Base-by-base conservation (phyloP, 2,113 vertebrate genomes). In the Oreochromis tanganicae region DNA sequence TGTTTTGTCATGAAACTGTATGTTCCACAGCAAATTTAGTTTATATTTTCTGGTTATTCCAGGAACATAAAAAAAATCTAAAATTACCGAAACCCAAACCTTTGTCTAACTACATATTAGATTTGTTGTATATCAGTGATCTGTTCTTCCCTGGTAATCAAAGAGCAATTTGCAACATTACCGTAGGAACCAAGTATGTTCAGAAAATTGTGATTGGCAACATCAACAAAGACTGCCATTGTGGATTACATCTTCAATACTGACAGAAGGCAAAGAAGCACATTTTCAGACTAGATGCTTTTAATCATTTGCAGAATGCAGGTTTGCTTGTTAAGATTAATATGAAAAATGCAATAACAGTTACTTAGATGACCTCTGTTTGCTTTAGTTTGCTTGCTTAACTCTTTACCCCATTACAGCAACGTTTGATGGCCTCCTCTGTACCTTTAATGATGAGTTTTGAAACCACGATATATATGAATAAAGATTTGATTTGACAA, bases 131-230 rank as follows among this genome's bases (percentile, higher is more conserved):
- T 78, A 54, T 78, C 80, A 54, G 73, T 1, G 6, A 59, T 80
- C 88, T 87, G 57, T 80, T 89, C 52, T 50, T 89, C 80, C 81
- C 82, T 32, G 16, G 27, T 85, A 88, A 92, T 87, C 89, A 90
- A 84, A 90, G 86, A 88, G 79, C 82, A 46, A 91, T 90, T 83
- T 89, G 54, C 61, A 86, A 78, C 55, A 87, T 86, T 46, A 66
- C 54, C 84, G 93, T 90, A 87, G n/a, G 11, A 4, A 57, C 80
- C 87, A 92, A 91, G 91, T 91, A 86, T 59, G 43, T 88, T 87
- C 54, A 79, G 54, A 73, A 92, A 88, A 95, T 92, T 92, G 83
- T 36, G 84, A 91, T 85, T 86, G 55, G 84, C 43, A 87, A 85
- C 36, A 89, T 85, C 82, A 88, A 86, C 81, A 50, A 56, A 81